These are phyloP conservation scores for Dolichallabes microphthalmus DNA, from an alignment of 2,113 vertebrate genomes.

Conservation along the genomic window DNA sequence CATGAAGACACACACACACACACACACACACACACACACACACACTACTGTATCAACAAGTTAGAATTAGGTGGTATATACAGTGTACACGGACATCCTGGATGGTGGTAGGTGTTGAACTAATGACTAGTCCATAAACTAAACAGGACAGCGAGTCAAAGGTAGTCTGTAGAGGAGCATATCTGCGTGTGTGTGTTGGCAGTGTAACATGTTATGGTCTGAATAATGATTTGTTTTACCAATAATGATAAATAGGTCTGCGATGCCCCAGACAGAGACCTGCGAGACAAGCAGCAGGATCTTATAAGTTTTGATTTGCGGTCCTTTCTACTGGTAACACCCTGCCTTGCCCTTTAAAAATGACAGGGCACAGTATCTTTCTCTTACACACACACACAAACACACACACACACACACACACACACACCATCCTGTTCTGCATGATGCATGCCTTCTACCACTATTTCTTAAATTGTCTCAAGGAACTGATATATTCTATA, in stretches of 20 bases:
- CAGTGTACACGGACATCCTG: background rate
- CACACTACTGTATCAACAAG: slow-evolving; percentile 30
- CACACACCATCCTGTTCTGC: background rate
- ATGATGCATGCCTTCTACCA: background rate
- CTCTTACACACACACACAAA: background rate
- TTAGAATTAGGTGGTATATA: slow-evolving; percentile 2
- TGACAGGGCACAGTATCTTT: background rate
- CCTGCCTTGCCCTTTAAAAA: slow-evolving; percentile 24
- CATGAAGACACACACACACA: slow-evolving; percentile 14
- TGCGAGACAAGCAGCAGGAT: background rate
- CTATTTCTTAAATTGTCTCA: background rate
- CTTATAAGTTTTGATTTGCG: slow-evolving; percentile 17
- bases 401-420: background rate
- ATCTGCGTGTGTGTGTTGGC: background rate
- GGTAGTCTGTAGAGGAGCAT: background rate
- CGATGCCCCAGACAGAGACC: background rate
- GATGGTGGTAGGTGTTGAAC: background rate
- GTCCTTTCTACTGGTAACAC: slow-evolving; percentile 19
- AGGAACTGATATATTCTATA: background rate
- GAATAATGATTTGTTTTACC: background rate
- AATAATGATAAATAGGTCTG: slow-evolving; percentile 11
- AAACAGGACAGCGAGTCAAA: background rate
- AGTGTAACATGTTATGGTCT: background rate
- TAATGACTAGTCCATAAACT: background rate
- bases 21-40: slow-evolving; percentile 10